Base-by-base conservation (phyloP, 2,888 invertebrate genomes). In the Trisateles emortualis region DNA sequence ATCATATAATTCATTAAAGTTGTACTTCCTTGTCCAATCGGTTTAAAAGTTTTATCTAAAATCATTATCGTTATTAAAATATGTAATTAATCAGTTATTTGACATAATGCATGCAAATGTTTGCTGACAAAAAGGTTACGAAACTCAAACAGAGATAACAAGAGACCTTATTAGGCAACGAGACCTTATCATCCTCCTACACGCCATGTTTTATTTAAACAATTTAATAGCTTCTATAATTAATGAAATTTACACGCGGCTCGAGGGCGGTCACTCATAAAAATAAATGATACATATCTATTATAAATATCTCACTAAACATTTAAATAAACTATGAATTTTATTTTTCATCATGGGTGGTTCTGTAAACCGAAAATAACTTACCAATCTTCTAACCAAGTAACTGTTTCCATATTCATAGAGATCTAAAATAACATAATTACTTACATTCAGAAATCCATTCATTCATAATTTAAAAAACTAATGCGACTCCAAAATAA, bases 131-230 rank as follows among this genome's bases (percentile, higher is more conserved):
- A 73, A 74, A 72, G 62, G 52, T 83, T 79, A 71, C 73, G 76
- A 81, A 81, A 84, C 75, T 69, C 72, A 78, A 73, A 68, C 64
- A 71, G 73, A 78, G 75, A 74, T 76, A 83, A 81, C 79, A 72
- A 74, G 76, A 61, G 39, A 46, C 74, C 74, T 52, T 75, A 73
- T 59, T 68, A 69, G 77, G 80, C 59, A 65, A 65, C 56, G 64
- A 74, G 78, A 76, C 79, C 79, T 74, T 72, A 76, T 74, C 76
- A 82, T 69, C 78, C 84, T 69, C 78, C 84, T 79, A 79, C 78
- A 50, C 58, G 50, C 56, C 56, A 59, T 51, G 60, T 69, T 71
- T 61, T 58, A 64, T 50, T 52, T 50, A 59, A 61, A 50, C 14
- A 32, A 50, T 54, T 68, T 62, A 67, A 71, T 64, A 57, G 52